A percentile compares a stretch with the other conserved stretches of the same genome.
Conservation (phyloP, 1,140 invertebrate genomes). For the Penaeus vannamei region DNA sequence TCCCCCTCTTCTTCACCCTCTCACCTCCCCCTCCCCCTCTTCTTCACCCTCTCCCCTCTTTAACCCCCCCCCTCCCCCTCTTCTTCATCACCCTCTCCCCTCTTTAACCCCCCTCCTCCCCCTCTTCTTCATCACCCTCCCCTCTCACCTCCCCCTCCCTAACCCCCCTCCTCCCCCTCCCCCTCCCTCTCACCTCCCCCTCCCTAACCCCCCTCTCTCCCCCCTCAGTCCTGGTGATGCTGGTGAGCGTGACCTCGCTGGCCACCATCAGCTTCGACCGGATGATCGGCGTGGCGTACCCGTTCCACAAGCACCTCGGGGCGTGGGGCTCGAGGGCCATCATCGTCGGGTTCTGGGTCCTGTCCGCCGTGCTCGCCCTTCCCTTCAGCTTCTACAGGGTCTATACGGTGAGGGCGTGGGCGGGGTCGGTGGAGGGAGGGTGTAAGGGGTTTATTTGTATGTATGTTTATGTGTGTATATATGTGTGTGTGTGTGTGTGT, state of each 20-base stretch:
- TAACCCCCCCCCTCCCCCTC: no score
- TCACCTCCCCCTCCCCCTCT: no score
- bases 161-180: background rate
- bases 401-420: slow-evolving; percentile 75
- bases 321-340: slow-evolving; percentile 76
- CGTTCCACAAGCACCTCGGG: slow-evolving; percentile 79
- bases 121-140: no score
- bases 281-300: slow-evolving; percentile 84
- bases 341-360: slow-evolving; percentile 80
- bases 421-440: slow-evolving; percentile 74
- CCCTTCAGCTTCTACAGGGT: slow-evolving; percentile 79
- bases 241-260: slow-evolving; percentile 83
- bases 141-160: no score
- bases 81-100: background rate
- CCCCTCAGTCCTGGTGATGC: slow-evolving; percentile 77
- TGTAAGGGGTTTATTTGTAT: slow-evolving; percentile 73
- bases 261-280: slow-evolving; percentile 87
- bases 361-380: slow-evolving; percentile 76
- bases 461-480: no score
- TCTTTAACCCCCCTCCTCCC: background rate
- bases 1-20: no score
- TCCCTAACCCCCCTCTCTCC: no score
- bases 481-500: no score
- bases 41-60: no score
- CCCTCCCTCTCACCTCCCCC: no score